Percentiles rank a stretch among this genome's conserved stretches.
Conservation (phyloP, 2,888 invertebrate genomes). For the Thymelicus lineola region DNA sequence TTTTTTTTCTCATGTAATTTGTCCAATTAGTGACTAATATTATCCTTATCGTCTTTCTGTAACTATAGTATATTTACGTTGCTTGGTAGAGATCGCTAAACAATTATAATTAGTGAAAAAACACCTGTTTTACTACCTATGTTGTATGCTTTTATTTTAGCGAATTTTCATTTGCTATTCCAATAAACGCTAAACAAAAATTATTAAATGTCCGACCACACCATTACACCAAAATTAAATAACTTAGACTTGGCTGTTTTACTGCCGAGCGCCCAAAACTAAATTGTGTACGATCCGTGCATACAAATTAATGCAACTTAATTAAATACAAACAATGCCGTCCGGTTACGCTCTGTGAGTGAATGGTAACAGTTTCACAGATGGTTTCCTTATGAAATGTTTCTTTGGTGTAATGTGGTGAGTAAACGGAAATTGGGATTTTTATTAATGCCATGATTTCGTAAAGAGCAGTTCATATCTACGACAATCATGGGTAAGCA, state of each 20-base stretch:
- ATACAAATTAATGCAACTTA: slow-evolving; percentile 25
- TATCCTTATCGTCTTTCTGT: too few relatives aligned
- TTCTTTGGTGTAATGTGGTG: neutral
- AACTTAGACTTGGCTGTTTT: neutral
- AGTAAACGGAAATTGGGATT: slow-evolving; percentile 2
- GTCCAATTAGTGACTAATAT: too few relatives aligned
- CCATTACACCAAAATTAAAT: neutral
- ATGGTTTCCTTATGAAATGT: slow-evolving; percentile 11
- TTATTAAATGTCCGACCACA: neutral
- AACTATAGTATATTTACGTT: too few relatives aligned
- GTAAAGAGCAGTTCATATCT: neutral
- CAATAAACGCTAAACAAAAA: neutral
- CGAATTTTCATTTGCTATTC: neutral
- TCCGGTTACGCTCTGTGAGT: neutral
- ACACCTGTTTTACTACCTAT: too few relatives aligned
- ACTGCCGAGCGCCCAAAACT: slow-evolving; percentile 13
- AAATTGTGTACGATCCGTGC: slow-evolving; percentile 16
- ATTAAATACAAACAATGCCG: slow-evolving; percentile 21
- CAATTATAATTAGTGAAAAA: too few relatives aligned
- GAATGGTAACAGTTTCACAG: slow-evolving; percentile 19
- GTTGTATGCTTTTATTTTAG: too few relatives aligned
- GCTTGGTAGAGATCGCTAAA: too few relatives aligned
- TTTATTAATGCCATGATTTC: neutral
- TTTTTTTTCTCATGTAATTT: too few relatives aligned
- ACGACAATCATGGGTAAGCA: too few relatives aligned